A percentile compares a stretch with the other conserved stretches of the same genome.
Conservation (phyloP, 2,888 invertebrate species). For the Agrochola litura region DNA sequence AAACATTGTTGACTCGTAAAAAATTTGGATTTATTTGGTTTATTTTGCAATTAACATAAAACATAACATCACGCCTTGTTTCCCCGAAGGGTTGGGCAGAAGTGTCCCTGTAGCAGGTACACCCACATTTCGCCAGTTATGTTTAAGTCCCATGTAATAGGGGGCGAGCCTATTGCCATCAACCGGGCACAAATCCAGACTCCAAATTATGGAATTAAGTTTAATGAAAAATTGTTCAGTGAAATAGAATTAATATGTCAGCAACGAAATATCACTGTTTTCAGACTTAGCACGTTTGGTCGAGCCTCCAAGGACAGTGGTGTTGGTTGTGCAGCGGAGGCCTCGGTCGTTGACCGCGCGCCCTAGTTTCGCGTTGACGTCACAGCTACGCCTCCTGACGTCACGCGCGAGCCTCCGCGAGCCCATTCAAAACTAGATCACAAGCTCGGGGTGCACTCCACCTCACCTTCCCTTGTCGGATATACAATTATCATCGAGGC, state of each 20-base stretch:
- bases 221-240: not conserved
- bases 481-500: conserved; percentile 75
- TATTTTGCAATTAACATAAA: not conserved
- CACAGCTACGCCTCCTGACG: conserved; percentile 88
- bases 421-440: conserved; percentile 89
- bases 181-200: too few relatives aligned
- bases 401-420: conserved; percentile 84
- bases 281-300: conserved; percentile 61
- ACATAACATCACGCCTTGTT: too few relatives aligned
- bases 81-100: too few relatives aligned
- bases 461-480: conserved; percentile 69
- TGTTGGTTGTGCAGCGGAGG: conserved; percentile 79
- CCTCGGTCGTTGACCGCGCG: conserved; percentile 84
- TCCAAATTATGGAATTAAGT: not conserved
- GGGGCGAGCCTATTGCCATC: too few relatives aligned
- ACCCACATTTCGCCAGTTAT: too few relatives aligned
- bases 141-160: too few relatives aligned
- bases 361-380: conserved; percentile 87
- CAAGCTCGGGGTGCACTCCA: conserved; percentile 80
- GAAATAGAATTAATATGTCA: not conserved
- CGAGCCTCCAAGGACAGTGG: conserved; percentile 73
- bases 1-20: not conserved
- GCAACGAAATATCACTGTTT: conserved; percentile 30
- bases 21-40: not conserved
- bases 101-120: too few relatives aligned